Evolutionary conservation across 2,113 vertebrate genomes (phyloP).

Genomic region (Gulo gulo): DNA sequence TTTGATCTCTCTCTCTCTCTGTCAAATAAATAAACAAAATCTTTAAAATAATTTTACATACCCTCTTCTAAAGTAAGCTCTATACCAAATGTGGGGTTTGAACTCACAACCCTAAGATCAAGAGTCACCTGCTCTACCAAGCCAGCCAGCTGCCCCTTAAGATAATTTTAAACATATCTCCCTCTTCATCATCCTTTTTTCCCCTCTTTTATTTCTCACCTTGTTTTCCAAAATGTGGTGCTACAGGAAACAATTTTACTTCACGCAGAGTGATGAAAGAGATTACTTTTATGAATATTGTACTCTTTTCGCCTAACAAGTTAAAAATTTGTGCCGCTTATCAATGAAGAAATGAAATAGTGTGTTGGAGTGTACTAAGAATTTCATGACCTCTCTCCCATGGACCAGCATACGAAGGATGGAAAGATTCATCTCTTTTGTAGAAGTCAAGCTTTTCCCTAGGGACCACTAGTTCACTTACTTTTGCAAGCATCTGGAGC

Average conservation of each 20-base stretch:
- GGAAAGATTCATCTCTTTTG: background rate
- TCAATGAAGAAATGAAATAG: background rate
- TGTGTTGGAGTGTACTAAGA: background rate
- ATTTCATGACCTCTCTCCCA: background rate
- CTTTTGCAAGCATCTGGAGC: constrained; percentile 92
- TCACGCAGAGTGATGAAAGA: background rate
- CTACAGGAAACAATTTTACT: background rate
- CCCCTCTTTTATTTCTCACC: background rate
- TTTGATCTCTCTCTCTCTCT: too few species aligned
- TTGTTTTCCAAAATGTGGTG: background rate
- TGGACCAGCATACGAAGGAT: background rate
- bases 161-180: background rate
- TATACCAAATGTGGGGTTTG: background rate
- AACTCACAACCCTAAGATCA: background rate
- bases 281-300: background rate
- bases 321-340: background rate
- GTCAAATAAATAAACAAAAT: too few species aligned
- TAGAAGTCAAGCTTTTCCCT: background rate
- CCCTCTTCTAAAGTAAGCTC: background rate
- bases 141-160: background rate
- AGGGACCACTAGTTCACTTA: constrained; percentile 78
- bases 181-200: background rate
- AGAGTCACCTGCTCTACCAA: background rate
- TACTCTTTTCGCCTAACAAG: background rate
- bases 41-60: background rate